These are phyloP conservation scores for Xiphophorus maculatus DNA, from an alignment of 2,113 vertebrate species.

Conservation along the genomic window DNA sequence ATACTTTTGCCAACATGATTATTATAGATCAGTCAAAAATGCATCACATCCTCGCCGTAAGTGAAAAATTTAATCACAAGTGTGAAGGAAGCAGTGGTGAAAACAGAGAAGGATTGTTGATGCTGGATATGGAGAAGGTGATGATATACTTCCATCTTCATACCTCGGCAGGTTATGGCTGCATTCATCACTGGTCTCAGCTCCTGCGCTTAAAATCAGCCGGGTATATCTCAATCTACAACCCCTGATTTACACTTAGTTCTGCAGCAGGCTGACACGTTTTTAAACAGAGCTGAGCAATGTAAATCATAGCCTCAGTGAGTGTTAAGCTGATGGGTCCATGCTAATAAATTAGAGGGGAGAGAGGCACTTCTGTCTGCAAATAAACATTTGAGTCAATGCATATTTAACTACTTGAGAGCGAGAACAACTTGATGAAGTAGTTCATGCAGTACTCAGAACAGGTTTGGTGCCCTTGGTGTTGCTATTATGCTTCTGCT, in stretches of 20 bases:
- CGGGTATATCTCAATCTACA: constrained; percentile 71
- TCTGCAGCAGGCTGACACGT: constrained; percentile 62
- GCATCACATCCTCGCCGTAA: constrained; percentile 16
- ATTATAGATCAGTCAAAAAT: constrained; percentile 1
- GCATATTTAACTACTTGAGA: not conserved
- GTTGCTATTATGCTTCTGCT: not conserved
- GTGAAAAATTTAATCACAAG: constrained; percentile 27
- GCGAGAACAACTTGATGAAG: not conserved
- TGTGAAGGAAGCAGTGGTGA: constrained; percentile 28
- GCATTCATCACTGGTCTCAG: constrained; percentile 69
- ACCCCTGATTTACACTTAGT: constrained; percentile 67
- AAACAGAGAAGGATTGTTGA: constrained; percentile 52
- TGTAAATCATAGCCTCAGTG: constrained; percentile 64
- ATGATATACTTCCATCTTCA: constrained; percentile 73
- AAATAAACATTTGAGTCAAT: constrained; percentile 35
- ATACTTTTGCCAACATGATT: constrained; percentile 13
- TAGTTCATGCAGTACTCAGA: not conserved
- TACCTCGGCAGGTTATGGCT: constrained; percentile 74
- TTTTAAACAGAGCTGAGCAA: constrained; percentile 67
- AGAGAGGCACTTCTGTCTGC: constrained; percentile 13
- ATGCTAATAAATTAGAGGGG: constrained; percentile 33
- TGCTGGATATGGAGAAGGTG: constrained; percentile 57
- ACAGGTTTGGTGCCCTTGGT: not conserved
- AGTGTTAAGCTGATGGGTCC: constrained; percentile 46
- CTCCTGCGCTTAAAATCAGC: constrained; percentile 65